Conservation (phyloP, 2,888 invertebrate genomes). For the Girardia tigrina region DNA sequence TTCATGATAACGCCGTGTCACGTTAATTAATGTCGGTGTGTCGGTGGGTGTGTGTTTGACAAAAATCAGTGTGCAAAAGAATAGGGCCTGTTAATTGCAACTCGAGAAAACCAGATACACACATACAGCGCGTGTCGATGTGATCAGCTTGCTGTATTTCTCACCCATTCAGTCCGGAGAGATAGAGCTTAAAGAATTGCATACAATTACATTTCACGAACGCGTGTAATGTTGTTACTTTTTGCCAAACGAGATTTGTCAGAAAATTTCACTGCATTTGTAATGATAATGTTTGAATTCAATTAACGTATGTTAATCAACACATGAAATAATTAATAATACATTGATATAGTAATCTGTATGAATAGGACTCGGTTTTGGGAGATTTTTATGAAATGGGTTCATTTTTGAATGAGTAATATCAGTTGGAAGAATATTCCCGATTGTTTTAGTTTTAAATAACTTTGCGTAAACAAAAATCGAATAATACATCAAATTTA, state of each 20-base stretch:
- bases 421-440: too few relatives aligned
- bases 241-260: not conserved
- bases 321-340: not conserved
- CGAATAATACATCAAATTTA: too few relatives aligned
- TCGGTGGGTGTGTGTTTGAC: not conserved
- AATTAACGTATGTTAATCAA: not conserved
- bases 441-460: too few relatives aligned
- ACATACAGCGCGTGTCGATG: not conserved
- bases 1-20: slow-evolving; percentile 23
- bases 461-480: too few relatives aligned
- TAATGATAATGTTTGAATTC: slow-evolving; percentile 15
- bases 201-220: slow-evolving; percentile 21
- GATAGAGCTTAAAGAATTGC: slow-evolving; percentile 10
- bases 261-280: not conserved
- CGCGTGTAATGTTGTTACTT: not conserved
- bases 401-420: too few relatives aligned
- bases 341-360: too few relatives aligned
- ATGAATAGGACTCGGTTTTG: too few relatives aligned
- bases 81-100: not conserved
- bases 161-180: not conserved
- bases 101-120: too few relatives aligned
- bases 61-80: too few relatives aligned
- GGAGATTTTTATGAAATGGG: too few relatives aligned
- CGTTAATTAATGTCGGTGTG: slow-evolving; percentile 9
- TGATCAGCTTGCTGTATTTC: not conserved